These are phyloP conservation scores for Spondyliosoma cantharus DNA, from an alignment of 2,797 vertebrate species.

Conservation along the genomic window DNA sequence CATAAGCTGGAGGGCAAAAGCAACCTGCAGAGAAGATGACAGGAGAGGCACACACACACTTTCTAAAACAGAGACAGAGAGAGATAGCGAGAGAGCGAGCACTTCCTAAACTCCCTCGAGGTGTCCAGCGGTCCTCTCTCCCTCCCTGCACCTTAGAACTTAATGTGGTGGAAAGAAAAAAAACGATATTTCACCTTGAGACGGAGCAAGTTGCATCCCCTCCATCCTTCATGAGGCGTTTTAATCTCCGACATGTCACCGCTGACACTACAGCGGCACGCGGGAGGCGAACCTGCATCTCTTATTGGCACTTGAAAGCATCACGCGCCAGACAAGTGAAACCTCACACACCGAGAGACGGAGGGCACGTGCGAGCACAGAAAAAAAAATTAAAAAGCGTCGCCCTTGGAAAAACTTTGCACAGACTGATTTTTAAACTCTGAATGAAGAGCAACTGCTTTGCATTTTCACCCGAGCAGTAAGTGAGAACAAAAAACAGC, in stretches of 20 bases:
- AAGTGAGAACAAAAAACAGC: neutral
- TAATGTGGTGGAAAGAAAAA: constrained; percentile 31
- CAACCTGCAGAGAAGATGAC: constrained; percentile 27
- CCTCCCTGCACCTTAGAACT: constrained; percentile 35
- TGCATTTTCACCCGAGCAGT: neutral
- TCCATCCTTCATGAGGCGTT: constrained; percentile 33
- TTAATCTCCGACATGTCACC: constrained; percentile 29
- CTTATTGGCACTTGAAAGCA: constrained; percentile 47
- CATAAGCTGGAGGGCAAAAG: constrained; percentile 35
- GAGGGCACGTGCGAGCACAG: neutral
- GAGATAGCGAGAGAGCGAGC: constrained; percentile 14
- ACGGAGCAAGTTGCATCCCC: constrained; percentile 11
- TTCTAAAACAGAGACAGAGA: constrained; percentile 6
- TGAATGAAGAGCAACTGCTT: neutral
- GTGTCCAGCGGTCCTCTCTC: constrained; percentile 22
- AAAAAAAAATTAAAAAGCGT: neutral
- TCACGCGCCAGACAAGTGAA: constrained; percentile 11
- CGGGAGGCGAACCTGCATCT: constrained; percentile 34
- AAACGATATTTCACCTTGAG: constrained; percentile 39
- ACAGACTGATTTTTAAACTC: neutral
- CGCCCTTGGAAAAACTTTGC: constrained; percentile 40
- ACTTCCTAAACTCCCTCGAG: constrained; percentile 46
- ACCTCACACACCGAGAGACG: neutral
- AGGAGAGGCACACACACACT: constrained; percentile 12
- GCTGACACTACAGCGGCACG: constrained; percentile 24